Conservation (phyloP, 2,888 invertebrate species). For the Hymenopus coronatus region DNA sequence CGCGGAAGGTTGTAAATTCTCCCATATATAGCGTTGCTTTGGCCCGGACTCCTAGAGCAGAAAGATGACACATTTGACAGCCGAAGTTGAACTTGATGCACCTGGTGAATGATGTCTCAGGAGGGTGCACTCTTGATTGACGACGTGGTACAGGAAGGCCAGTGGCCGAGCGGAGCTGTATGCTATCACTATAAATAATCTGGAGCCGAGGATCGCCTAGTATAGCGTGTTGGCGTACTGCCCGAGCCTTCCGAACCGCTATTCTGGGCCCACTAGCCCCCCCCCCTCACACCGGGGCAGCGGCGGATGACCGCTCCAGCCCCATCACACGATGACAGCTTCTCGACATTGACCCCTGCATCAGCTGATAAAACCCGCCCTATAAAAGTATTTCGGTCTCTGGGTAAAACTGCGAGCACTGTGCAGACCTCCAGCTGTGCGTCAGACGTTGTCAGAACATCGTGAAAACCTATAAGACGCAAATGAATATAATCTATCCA, state of each 20-base stretch:
- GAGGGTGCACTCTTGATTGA: background rate
- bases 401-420: too few species aligned
- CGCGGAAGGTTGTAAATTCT: too few species aligned
- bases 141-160: slow-evolving; percentile 47
- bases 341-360: background rate
- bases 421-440: too few species aligned
- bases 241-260: slow-evolving; percentile 45
- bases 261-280: background rate
- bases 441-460: too few species aligned
- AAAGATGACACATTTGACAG: too few species aligned
- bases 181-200: slow-evolving; percentile 67
- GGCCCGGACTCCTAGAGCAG: too few species aligned
- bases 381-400: too few species aligned
- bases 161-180: slow-evolving; percentile 45
- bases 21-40: too few species aligned
- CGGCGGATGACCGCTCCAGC: slow-evolving; percentile 13
- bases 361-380: slow-evolving; percentile 1
- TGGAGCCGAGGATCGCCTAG: slow-evolving; percentile 73
- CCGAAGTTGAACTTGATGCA: background rate
- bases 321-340: background rate
- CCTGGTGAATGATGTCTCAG: background rate
- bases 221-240: slow-evolving; percentile 79
- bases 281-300: background rate
- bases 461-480: too few species aligned
- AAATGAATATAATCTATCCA: too few species aligned